These are phyloP conservation scores for Tanypteryx hageni DNA, from an alignment of 2,888 invertebrate genomes.

Conservation along the genomic window DNA sequence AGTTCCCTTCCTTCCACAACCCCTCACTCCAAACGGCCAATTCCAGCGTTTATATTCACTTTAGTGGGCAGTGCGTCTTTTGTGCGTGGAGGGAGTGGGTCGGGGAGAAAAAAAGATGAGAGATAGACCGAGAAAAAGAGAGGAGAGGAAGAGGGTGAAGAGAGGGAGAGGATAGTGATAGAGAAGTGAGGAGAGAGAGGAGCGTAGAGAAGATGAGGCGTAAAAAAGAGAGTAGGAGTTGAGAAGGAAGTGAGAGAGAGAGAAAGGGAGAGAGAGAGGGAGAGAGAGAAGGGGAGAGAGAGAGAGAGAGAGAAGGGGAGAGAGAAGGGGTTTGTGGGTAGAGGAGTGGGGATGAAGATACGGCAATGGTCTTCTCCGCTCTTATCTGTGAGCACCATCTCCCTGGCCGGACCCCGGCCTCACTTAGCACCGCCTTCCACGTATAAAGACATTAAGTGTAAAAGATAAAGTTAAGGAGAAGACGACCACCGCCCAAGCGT, in stretches of 20 bases:
- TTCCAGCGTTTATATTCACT: constrained; percentile 32
- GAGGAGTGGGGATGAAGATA: constrained; percentile 45
- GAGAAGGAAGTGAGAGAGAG: background rate
- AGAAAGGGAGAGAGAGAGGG: background rate
- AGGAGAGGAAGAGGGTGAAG: background rate
- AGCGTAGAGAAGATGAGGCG: background rate
- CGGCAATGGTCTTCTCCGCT: constrained; percentile 54
- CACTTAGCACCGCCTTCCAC: constrained; percentile 63
- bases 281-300: background rate
- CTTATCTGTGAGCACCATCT: constrained; percentile 63
- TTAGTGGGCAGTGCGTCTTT: constrained; percentile 31
- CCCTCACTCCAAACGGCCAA: constrained; percentile 19
- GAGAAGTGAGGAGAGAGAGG: too few species aligned
- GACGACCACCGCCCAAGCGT: constrained; percentile 56
- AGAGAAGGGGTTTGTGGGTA: background rate
- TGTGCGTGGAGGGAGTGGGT: background rate
- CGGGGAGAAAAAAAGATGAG: background rate
- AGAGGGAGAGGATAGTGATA: background rate
- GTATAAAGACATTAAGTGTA: constrained; percentile 64
- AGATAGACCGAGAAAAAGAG: background rate
- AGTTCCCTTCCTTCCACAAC: background rate
- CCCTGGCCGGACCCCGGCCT: constrained; percentile 36
- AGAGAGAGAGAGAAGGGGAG: too few species aligned
- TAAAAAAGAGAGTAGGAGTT: background rate
- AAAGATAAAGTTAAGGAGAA: constrained; percentile 57